Base-by-base conservation (phyloP, 2,113 vertebrate species). In the Propithecus coquereli region DNA sequence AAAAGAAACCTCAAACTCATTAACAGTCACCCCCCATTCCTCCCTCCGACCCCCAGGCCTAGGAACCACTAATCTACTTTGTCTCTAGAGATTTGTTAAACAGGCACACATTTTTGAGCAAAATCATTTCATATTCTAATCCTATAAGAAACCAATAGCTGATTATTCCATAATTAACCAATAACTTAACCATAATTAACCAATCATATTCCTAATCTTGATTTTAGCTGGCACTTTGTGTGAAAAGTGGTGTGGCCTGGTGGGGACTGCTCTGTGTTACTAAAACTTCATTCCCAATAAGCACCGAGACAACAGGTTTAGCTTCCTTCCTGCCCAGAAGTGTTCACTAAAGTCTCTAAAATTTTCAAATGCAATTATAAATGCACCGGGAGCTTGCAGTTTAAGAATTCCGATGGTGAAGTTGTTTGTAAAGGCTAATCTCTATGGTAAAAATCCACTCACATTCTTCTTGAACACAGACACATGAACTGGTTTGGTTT, bases 101-200 rank as follows among this genome's bases (percentile, higher is more conserved):
- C 16, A 91, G 34, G 47, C 23, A 77, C 27, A 93, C 10, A 52
- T 23, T 92, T 94, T 87, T 76, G 32, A 94, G 52, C 76, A 95
- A 83, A 96, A 92, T 66, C 8, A 94, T 66, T 93, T 90, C 34
- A 47, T 83, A 68, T 82, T 93, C n/a, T 88, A 74, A 87, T 89
- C 94, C 68, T 45, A 47, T 66, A 76, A 70, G 84, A 92, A 96
- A 68, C 40, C 34, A 74, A 94, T n/a, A 86, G 68, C 50, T 90
- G 83, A 87, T 85, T 87, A 84, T 83, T 86, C 34, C 14, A 45
- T 40, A 85, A 68, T 71, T 54, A 92, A 61, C 45, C 54, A 79
- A 88, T 80, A 84, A 80, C 8, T 59, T 82, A 86, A 90, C 77
- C 71, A 59, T 30, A 92, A 80, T 96, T 59, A 95, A 80, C 70